Evolutionary conservation across 2,113 vertebrate species (phyloP), one percentile per base, ranked within the genome.

Genomic region (Psophia crepitans): DNA sequence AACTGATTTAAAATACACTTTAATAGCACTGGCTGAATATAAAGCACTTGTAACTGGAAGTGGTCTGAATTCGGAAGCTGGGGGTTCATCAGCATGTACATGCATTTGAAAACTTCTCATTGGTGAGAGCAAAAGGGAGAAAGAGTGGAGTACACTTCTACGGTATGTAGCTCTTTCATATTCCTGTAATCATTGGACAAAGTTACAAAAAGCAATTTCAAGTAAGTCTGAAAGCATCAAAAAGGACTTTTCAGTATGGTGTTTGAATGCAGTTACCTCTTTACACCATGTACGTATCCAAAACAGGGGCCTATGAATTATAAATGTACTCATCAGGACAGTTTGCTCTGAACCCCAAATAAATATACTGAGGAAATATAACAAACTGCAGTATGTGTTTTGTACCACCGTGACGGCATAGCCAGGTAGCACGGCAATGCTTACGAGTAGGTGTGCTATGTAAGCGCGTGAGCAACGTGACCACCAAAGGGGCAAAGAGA

Each of bases 1-100:
- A 43, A 97, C 95, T 98, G 96, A 97, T 98, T 97, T 98, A 97
- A 98, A 97, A 92, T 98, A 96, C 43, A 94, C 66, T 96, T 96
- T 97, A 97, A 96, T 89, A 87, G 32, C 71, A 83, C n/a, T 84
- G 70, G 39, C 86, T 97, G 92, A 98, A 98, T 98, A 97, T 96
- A 97, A 97, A 98, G 71, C 73, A 83, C 56, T 65, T 95, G 69
- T 91, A 97, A 96, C 43, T 75, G 35, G 51, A 96, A 95, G 89
- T 92, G 92, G 41, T 86, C 71, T 97, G 96, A 97, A 95, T 82
- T 89, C 73, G 79, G 48, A 95, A 93, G 70, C 70, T 64, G 17
- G 11, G 37, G 4, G 9, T 74, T 84, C 53, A 76, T 69, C 79
- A 83, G 6, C 14, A 13, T 56, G 33, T 65, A 30, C 24, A 39